These are phyloP conservation scores for Fopius arisanus DNA, from an alignment of 1,140 invertebrate genomes.

Conservation along the genomic window DNA sequence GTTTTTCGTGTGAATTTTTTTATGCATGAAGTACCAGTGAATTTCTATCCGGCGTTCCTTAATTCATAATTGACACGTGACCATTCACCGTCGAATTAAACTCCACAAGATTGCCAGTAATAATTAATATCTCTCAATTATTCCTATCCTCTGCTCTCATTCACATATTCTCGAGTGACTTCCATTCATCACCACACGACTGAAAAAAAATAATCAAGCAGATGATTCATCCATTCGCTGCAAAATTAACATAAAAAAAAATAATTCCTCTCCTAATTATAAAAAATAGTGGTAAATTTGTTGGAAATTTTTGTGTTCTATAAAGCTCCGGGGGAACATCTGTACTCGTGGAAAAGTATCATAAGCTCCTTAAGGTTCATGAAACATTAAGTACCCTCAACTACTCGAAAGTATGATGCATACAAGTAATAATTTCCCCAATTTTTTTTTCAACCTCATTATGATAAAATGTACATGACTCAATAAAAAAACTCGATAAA, in stretches of 20 bases:
- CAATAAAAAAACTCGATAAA: not conserved
- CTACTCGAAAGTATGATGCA: not conserved
- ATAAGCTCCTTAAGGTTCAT: slow-evolving; percentile 1
- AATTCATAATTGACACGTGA: slow-evolving; percentile 15
- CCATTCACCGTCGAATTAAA: slow-evolving; percentile 3
- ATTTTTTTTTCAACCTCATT: not conserved
- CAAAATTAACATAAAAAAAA: too few species aligned
- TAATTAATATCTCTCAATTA: slow-evolving; percentile 16
- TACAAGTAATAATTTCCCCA: not conserved
- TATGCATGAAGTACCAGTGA: not conserved
- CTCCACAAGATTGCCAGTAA: slow-evolving; percentile 7
- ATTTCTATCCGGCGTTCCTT: not conserved
- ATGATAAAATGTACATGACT: not conserved
- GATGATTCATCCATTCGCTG: too few species aligned
- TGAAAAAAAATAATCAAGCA: too few species aligned
- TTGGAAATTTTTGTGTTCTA: not conserved
- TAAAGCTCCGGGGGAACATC: not conserved
- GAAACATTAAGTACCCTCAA: not conserved
- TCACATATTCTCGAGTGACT: not conserved
- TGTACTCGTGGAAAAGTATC: not conserved
- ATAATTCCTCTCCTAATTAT: too few species aligned
- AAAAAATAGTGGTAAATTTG: too few species aligned
- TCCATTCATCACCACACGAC: not conserved
- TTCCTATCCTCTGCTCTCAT: not conserved
- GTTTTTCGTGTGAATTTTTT: too few species aligned